These are phyloP conservation scores for Ammodytes marinus DNA, from an alignment of 2,113 vertebrate genomes.

Conservation along the genomic window DNA sequence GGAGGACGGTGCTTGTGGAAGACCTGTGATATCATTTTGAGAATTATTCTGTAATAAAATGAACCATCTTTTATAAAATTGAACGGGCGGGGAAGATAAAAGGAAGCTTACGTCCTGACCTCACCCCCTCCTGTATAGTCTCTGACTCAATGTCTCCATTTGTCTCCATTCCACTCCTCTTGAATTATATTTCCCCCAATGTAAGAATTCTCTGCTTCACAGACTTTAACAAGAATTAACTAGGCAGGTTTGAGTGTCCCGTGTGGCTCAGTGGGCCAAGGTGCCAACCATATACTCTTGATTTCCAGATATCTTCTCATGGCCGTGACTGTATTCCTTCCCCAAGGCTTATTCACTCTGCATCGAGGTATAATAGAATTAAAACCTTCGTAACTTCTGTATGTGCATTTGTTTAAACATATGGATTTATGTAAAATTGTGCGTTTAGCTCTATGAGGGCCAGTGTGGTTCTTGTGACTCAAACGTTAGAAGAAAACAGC, in stretches of 20 bases:
- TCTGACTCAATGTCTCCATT: constrained; percentile 55
- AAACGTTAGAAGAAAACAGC: not conserved
- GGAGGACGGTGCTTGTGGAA: constrained; percentile 16
- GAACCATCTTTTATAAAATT: constrained; percentile 40
- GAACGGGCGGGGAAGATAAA: not conserved
- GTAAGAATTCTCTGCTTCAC: constrained; percentile 29
- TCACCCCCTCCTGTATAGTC: not conserved
- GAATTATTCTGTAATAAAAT: constrained; percentile 8
- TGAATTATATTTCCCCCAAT: constrained; percentile 49
- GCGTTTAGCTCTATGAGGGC: not conserved
- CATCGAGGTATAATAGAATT: not conserved
- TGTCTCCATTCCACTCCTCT: constrained; percentile 31
- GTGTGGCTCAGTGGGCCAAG: not conserved
- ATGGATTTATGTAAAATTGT: not conserved
- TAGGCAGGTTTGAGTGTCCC: constrained; percentile 18
- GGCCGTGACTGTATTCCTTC: constrained; percentile 47
- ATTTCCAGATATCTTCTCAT: constrained; percentile 45
- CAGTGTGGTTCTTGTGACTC: not conserved
- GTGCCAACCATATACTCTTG: constrained; percentile 21
- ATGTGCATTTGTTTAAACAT: not conserved
- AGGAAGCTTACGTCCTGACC: constrained; percentile 13
- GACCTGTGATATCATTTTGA: constrained; percentile 26
- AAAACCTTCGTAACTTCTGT: not conserved
- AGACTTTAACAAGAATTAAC: constrained; percentile 26
- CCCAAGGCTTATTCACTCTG: constrained; percentile 15